phyloP scores from a whole-genome alignment of 2,888 invertebrate species.

The Hesperia comma region DNA sequence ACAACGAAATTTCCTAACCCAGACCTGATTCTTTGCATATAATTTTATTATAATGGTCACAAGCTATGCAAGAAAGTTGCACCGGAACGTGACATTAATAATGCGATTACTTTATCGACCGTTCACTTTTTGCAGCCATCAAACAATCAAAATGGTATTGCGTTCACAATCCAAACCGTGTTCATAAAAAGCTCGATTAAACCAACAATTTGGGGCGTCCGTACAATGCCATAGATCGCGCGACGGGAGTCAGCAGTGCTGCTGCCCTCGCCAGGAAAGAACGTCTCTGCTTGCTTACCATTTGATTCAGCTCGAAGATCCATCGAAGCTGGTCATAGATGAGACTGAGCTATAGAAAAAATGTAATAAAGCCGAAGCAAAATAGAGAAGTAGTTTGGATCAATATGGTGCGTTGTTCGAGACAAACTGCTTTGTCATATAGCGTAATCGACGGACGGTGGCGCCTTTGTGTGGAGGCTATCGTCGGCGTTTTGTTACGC shows the following conservation, averaged over 20 bases:
- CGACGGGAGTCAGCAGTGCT: conserved; percentile 67
- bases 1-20: not conserved
- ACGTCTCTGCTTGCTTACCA: conserved; percentile 16
- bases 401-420: conserved; percentile 81
- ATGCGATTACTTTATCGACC: conserved; percentile 39
- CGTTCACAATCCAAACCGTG: conserved; percentile 65
- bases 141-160: conserved; percentile 53
- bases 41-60: conserved; percentile 10
- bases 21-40: conserved; percentile 2
- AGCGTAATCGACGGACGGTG: conserved; percentile 81
- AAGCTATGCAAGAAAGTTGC: conserved; percentile 21
- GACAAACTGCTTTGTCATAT: conserved; percentile 82
- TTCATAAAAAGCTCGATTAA: conserved; percentile 77
- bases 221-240: conserved; percentile 77
- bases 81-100: conserved; percentile 32
- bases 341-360: conserved; percentile 59
- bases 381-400: conserved; percentile 80
- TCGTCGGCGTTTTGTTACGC: conserved; percentile 78
- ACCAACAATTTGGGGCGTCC: conserved; percentile 76
- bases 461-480: conserved; percentile 76
- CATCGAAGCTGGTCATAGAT: conserved; percentile 53
- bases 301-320: conserved; percentile 41
- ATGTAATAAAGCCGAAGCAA: conserved; percentile 77
- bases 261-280: conserved; percentile 45
- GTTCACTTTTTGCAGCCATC: conserved; percentile 58